Conservation (phyloP, 2,888 invertebrate species). For the Seladonia tumulorum region DNA sequence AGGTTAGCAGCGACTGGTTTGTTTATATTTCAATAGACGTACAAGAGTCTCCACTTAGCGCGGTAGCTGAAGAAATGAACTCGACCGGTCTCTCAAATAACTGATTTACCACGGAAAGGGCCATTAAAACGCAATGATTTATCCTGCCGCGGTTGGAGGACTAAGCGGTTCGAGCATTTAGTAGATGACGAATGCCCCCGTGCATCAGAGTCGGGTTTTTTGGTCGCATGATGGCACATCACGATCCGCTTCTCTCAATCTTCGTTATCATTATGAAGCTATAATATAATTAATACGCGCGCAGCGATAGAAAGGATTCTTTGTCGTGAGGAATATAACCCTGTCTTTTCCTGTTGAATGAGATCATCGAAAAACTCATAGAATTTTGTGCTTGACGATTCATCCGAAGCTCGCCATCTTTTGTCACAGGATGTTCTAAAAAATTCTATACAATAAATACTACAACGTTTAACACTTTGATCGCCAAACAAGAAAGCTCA, state of each 20-base stretch:
- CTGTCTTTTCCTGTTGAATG: neutral
- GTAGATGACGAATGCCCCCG: neutral
- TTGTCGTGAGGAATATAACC: neutral
- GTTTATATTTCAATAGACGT: constrained; percentile 20
- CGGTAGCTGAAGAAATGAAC: neutral
- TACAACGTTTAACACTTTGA: no score
- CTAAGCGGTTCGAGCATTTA: neutral
- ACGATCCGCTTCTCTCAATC: neutral
- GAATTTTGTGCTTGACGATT: neutral
- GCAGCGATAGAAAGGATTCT: neutral
- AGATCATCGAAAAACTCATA: neutral
- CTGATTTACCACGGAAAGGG: constrained; percentile 12
- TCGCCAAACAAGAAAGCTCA: no score
- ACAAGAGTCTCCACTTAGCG: constrained; percentile 36
- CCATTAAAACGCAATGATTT: constrained; percentile 34
- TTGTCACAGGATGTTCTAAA: no score
- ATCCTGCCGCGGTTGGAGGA: neutral
- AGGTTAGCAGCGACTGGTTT: neutral
- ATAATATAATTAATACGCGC: neutral
- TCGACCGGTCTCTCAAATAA: constrained; percentile 11
- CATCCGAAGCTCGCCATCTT: no score
- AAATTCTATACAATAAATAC: no score
- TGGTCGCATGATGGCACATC: neutral
- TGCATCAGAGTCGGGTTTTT: neutral
- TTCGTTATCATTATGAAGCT: neutral